Evolutionary conservation across 1,140 invertebrate genomes (phyloP), one percentile per base, ranked within the genome.

Genomic region (Lepidurus apus): DNA sequence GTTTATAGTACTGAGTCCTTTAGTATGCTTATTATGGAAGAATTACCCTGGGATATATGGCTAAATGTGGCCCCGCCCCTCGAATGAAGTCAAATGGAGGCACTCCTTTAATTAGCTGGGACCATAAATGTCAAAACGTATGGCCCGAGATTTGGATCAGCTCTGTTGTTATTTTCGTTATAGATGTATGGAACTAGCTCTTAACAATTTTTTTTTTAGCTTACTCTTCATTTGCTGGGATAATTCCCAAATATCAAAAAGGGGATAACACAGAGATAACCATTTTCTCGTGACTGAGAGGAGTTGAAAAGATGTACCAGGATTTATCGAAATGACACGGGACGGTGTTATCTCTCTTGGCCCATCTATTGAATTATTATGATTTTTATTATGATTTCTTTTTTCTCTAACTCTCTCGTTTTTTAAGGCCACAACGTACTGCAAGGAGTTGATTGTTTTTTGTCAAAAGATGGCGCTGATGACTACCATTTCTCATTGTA

Each of bases 251-350:
- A 65, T 21, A 65, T 13, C 53, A 7, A 21, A 65, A 65, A 13
- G 13, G 53, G 34, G 34, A 34, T 34, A 4, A 4, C 34, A 34
- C 53, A 21, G 13, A 65, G 53, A 65, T 65, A 65, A 65, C 10
- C 53, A 65, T 65, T n/a, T 65, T 21, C 21, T 65, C 53, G 53
- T 65, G 53, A 65, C 53, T 65, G 53, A 65, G 53, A 65, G 53
- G 53, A 65, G 53, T 65, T n/a, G 17, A n/a, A 13, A 7, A 65
- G 13, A 65, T 65, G 53, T n/a, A 65, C 53, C 7, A 65, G 53
- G 53, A 65, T 65, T 65, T 65, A 65, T 65, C 53, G 53, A 65
- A 65, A 65, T 65, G 53, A 65, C 53, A 65, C 53, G 53, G 53
- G 53, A 21, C 17, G 53, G 17, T 65, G 53, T 65, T 65, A 65